phyloP scores from a whole-genome alignment of 2,113 vertebrate species.

The Oncorhynchus clarkii region DNA sequence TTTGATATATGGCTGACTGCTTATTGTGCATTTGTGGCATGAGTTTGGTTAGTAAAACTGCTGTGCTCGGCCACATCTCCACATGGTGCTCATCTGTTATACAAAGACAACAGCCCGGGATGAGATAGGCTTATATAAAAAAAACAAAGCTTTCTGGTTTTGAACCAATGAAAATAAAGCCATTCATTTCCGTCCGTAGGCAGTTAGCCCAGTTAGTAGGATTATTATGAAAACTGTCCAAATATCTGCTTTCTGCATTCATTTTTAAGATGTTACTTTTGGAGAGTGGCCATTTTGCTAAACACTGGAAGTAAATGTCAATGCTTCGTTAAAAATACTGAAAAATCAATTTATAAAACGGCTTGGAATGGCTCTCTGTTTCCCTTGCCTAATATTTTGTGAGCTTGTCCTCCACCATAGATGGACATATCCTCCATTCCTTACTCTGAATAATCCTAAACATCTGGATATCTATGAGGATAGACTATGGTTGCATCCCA shows the following conservation, averaged over 20 bases:
- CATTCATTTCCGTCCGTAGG: not conserved
- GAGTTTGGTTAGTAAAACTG: conserved; percentile 52
- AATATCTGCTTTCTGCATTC: not conserved
- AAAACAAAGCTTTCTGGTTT: not conserved
- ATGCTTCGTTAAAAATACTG: not conserved
- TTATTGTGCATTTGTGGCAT: conserved; percentile 20
- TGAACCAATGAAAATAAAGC: not conserved
- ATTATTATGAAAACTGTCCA: not conserved
- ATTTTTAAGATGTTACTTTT: not conserved
- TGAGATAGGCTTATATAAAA: not conserved
- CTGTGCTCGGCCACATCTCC: not conserved
- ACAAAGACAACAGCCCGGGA: not conserved
- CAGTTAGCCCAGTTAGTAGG: not conserved
- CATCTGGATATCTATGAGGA: conserved; percentile 1
- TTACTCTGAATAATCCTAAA: not conserved
- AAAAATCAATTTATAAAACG: not conserved
- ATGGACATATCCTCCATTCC: not conserved
- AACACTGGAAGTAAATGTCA: not conserved
- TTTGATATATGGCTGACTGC: conserved; percentile 30
- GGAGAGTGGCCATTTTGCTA: not conserved
- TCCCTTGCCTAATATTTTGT: too few relatives aligned
- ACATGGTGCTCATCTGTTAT: not conserved
- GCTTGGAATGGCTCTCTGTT: not conserved
- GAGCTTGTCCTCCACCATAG: not conserved
- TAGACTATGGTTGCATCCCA: not conserved